Conservation (phyloP, 2,113 vertebrate genomes). For the Telmatochromis sp. region DNA sequence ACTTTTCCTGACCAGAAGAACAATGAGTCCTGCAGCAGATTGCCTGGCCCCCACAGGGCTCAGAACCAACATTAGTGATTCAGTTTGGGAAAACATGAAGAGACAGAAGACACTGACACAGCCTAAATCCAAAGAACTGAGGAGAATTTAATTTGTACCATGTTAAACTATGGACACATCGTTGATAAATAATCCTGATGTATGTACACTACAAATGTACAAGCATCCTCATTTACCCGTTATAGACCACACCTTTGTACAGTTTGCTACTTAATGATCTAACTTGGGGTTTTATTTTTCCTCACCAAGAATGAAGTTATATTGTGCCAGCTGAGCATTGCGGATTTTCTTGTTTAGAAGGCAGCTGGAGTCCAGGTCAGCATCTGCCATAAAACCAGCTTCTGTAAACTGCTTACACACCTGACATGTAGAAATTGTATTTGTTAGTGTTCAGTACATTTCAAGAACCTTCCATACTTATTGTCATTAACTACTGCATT, state of each 20-base stretch:
- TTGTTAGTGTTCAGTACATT: not conserved
- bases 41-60: not conserved
- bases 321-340: slow-evolving; percentile 90
- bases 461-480: not conserved
- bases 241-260: not conserved
- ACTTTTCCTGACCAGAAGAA: not conserved
- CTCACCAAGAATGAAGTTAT: slow-evolving; percentile 95
- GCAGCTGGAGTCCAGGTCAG: slow-evolving; percentile 85
- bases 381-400: slow-evolving; percentile 88
- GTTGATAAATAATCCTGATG: too few relatives aligned
- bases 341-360: slow-evolving; percentile 92
- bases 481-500: not conserved
- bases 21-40: not conserved
- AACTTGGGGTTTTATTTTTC: not conserved
- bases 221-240: not conserved
- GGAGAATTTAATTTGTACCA: not conserved
- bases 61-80: not conserved
- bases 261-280: not conserved
- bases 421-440: slow-evolving; percentile 56
- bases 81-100: not conserved
- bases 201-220: not conserved
- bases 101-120: not conserved
- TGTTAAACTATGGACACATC: not conserved
- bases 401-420: slow-evolving; percentile 82
- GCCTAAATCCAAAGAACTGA: not conserved